These are phyloP conservation scores for Bubo scandiacus DNA, from an alignment of 2,113 vertebrate species.

Conservation along the genomic window DNA sequence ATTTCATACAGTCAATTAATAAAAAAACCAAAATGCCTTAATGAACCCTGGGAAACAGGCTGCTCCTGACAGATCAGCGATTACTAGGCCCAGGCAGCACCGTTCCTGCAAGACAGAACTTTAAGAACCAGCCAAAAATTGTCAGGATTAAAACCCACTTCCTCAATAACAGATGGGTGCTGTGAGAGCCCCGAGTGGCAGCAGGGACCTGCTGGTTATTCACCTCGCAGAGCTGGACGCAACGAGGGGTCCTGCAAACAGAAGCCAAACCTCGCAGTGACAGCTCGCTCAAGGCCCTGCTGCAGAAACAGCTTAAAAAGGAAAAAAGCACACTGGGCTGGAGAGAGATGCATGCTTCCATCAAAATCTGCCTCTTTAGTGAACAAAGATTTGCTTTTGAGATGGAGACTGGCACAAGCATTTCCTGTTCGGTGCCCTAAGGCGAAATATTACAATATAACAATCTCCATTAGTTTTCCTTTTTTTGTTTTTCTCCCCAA, in stretches of 20 bases:
- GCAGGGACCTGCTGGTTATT: neutral
- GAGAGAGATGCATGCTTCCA: neutral
- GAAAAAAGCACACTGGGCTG: neutral
- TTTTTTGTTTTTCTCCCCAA: neutral
- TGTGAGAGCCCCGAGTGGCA: rapidly evolving
- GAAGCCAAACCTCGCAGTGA: neutral
- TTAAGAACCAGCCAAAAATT: rapidly evolving
- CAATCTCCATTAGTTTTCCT: neutral
- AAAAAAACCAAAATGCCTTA: neutral
- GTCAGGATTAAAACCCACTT: neutral
- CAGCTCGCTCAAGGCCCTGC: neutral
- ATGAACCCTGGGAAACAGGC: neutral
- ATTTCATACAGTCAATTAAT: neutral
- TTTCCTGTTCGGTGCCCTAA: neutral
- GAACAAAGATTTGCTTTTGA: neutral
- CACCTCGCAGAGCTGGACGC: neutral
- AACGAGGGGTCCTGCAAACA: neutral
- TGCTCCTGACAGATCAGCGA: neutral
- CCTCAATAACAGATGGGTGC: neutral
- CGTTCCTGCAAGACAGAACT: neutral
- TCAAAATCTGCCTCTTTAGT: neutral
- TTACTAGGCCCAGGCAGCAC: neutral
- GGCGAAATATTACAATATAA: neutral
- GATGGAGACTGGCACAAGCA: neutral
- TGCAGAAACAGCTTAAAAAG: neutral